Evolutionary conservation across 2,113 vertebrate species (phyloP).

Genomic region (Anser brachyrhynchus): DNA sequence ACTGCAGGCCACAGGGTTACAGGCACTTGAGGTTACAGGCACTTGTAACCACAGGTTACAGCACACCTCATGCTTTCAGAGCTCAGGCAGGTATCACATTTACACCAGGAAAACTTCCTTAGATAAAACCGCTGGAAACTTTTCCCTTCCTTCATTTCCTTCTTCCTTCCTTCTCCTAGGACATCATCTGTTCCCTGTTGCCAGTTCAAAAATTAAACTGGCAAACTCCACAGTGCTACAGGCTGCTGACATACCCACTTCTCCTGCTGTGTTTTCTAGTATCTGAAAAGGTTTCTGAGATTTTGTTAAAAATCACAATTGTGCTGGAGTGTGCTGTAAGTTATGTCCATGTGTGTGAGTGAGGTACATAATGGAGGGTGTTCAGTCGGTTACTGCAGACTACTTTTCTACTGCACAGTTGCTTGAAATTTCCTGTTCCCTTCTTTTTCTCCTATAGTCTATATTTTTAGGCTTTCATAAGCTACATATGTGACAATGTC

Average conservation of each 20-base stretch:
- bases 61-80: not conserved
- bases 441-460: not conserved
- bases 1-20: not conserved
- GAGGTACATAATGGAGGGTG: not conserved
- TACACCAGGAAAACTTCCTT: not conserved
- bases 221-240: not conserved
- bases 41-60: not conserved
- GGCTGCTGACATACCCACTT: not conserved
- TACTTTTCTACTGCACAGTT: not conserved
- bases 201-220: not conserved
- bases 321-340: not conserved
- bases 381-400: rapidly evolving
- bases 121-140: not conserved
- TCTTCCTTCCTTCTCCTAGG: not conserved
- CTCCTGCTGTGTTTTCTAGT: not conserved
- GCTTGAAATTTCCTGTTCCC: not conserved
- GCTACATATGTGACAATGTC: too few species aligned
- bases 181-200: not conserved
- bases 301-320: not conserved
- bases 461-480: not conserved
- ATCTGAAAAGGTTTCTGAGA: not conserved
- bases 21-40: not conserved
- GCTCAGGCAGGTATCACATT: not conserved
- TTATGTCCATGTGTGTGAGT: rapidly evolving
- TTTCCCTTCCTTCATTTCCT: not conserved